phyloP scores from a whole-genome alignment of 2,113 vertebrate genomes.

The Clinocottus analis region DNA sequence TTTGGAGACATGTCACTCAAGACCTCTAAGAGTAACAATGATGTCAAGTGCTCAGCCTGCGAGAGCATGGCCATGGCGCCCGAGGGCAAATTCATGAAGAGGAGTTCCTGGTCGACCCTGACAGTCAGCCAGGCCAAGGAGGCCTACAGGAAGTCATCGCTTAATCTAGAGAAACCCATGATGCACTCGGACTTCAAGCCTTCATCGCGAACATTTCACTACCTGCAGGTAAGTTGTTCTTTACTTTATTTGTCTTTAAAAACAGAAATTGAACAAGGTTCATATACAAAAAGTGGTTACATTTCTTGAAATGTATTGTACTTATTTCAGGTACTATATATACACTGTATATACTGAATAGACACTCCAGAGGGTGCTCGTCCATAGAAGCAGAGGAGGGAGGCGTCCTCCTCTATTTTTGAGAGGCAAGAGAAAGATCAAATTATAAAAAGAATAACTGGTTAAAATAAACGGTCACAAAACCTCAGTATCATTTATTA shows the following conservation, averaged over 20 bases:
- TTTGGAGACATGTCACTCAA: constrained; percentile 95
- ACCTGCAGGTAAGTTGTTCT: constrained; percentile 90
- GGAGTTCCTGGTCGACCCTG: constrained; percentile 98
- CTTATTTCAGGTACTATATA: not conserved
- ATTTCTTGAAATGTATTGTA: not conserved
- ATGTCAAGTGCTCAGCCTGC: constrained; percentile 96
- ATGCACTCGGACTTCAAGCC: constrained; percentile 92
- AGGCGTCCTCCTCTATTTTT: not conserved
- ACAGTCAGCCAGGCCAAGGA: constrained; percentile 99
- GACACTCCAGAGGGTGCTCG: too few species aligned
- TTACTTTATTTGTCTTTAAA: not conserved
- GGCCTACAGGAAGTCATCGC: constrained; percentile 96
- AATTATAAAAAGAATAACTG: too few species aligned
- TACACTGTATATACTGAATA: too few species aligned
- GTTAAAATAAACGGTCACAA: too few species aligned
- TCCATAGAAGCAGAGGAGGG: not conserved
- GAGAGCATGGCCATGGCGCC: constrained; percentile 92
- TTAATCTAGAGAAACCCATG: constrained; percentile 95
- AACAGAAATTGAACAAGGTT: not conserved
- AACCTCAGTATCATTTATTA: not conserved
- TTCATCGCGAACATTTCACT: constrained; percentile 91
- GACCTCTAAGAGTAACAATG: constrained; percentile 97
- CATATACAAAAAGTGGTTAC: not conserved
- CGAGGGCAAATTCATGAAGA: constrained; percentile 95
- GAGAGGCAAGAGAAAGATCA: not conserved